These are phyloP conservation scores for Piprites chloris DNA, from an alignment of 2,113 vertebrate species.

Conservation along the genomic window DNA sequence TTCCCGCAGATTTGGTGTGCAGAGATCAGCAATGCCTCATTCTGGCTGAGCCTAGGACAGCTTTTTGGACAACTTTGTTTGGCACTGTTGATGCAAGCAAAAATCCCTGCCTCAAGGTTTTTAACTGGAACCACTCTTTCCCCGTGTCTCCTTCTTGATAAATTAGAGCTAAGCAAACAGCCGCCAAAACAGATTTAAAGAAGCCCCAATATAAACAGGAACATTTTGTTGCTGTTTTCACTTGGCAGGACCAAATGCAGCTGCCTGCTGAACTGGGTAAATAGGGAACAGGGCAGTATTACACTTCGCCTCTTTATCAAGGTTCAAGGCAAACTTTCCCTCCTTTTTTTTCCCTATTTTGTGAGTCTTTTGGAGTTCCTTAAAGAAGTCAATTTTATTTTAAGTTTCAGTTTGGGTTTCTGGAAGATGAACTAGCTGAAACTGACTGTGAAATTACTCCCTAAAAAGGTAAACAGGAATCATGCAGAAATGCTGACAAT, in stretches of 20 bases:
- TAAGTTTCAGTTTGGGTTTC: not conserved
- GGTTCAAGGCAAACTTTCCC: not conserved
- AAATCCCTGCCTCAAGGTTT: not conserved
- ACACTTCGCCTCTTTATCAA: constrained; percentile 15
- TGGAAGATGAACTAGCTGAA: not conserved
- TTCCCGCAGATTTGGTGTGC: rapidly evolving
- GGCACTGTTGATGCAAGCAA: not conserved
- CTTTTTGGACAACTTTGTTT: not conserved
- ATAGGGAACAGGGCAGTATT: not conserved
- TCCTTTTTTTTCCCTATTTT: not conserved
- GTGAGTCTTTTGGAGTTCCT: not conserved
- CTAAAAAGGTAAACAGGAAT: not conserved
- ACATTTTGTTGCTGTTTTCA: constrained; percentile 25
- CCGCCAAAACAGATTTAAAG: not conserved
- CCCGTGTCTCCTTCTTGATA: not conserved
- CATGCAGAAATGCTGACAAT: not conserved
- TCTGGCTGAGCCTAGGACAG: not conserved
- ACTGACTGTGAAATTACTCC: not conserved
- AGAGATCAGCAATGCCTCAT: not conserved
- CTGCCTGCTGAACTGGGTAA: constrained; percentile 22
- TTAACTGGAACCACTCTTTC: not conserved
- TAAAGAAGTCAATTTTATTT: not conserved
- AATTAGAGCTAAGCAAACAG: not conserved
- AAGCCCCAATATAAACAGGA: constrained; percentile 14
- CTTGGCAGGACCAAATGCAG: not conserved